phyloP scores from a whole-genome alignment of 2,113 vertebrate genomes.

The Nymphicus hollandicus region DNA sequence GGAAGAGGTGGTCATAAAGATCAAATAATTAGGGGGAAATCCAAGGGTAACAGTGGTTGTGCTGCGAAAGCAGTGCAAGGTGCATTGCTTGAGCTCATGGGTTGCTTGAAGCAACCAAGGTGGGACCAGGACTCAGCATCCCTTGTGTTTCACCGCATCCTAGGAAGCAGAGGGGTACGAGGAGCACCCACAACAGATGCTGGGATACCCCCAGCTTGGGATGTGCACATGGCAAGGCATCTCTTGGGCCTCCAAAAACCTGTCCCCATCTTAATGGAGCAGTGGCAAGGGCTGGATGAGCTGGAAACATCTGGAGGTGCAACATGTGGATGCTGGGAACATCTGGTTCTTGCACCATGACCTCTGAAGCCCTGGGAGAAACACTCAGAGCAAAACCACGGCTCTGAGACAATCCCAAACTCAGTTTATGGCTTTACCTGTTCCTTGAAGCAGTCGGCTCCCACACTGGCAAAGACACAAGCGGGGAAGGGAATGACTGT shows the following conservation, averaged over 20 bases:
- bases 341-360: fast-evolving
- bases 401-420: neutral
- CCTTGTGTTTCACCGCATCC: neutral
- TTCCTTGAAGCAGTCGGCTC: fast-evolving
- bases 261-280: neutral
- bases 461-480: neutral
- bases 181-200: neutral
- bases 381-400: neutral
- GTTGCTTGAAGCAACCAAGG: neutral
- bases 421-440: neutral
- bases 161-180: fast-evolving
- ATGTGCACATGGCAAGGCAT: neutral
- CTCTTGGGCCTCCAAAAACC: neutral
- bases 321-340: neutral
- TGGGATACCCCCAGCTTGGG: neutral
- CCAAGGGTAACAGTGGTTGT: neutral
- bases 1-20: neutral
- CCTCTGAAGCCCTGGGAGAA: neutral
- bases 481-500: neutral
- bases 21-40: neutral
- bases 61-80: neutral
- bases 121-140: neutral
- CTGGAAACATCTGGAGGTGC: neutral
- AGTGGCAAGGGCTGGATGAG: neutral
- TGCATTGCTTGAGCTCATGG: neutral